A percentile compares a stretch with the other conserved stretches of the same genome.
Conservation (phyloP, 2,797 vertebrate genomes). For the Sparidentex hasta region DNA sequence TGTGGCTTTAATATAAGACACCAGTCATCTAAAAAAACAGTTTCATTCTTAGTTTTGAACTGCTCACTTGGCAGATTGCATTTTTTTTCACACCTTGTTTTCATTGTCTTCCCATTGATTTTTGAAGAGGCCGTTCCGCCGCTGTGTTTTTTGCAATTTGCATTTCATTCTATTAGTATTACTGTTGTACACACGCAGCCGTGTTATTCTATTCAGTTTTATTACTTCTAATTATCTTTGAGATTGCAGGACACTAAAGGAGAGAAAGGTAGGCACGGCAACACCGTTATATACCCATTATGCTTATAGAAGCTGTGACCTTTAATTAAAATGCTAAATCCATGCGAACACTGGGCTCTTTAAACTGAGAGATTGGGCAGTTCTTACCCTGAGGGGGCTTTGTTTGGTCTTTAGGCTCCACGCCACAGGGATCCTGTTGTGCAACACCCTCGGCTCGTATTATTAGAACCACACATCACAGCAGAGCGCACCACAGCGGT, state of each 20-base stretch:
- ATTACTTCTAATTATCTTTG: constrained; percentile 43
- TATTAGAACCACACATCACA: constrained; percentile 65
- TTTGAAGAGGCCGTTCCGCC: too few species aligned
- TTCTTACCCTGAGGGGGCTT: constrained; percentile 37
- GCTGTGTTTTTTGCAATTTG: constrained; percentile 2
- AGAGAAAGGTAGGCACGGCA: constrained; percentile 34
- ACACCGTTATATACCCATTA: constrained; percentile 57
- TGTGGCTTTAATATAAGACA: too few species aligned
- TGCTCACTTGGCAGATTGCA: too few species aligned
- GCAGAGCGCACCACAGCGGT: constrained; percentile 12
- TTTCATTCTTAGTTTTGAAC: too few species aligned
- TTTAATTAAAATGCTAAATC: constrained; percentile 66
- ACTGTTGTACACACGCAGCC: not conserved
- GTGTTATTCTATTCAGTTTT: constrained; percentile 19
- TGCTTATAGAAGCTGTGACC: constrained; percentile 40
- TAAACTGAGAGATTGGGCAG: constrained; percentile 22
- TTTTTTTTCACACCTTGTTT: too few species aligned
- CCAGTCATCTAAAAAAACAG: too few species aligned
- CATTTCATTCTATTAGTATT: not conserved
- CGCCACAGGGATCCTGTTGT: constrained; percentile 46
- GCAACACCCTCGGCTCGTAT: constrained; percentile 44
- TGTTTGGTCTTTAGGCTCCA: constrained; percentile 57
- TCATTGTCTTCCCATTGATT: too few species aligned
- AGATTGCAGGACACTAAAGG: constrained; percentile 27
- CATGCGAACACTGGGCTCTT: constrained; percentile 33